Base-by-base conservation (phyloP, 2,113 vertebrate species). In the Clarias batrachus region DNA sequence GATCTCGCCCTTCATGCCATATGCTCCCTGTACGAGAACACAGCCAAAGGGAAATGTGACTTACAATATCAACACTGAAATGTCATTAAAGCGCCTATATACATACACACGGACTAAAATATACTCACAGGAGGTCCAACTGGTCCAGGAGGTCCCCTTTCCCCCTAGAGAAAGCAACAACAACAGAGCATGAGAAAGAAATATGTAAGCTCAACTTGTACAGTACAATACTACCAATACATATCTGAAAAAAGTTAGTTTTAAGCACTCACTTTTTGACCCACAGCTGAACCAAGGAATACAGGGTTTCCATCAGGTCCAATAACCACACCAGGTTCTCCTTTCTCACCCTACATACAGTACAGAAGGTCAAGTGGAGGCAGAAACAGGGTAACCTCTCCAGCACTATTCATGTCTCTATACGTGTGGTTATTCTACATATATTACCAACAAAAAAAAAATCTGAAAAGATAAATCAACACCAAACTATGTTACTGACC, bases 1-100 rank as follows among this genome's bases (percentile, higher is more conserved):
- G 0, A 99, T 97, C 91, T 99, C 98, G 87, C 98, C 98, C 82
- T 99, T 99, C 71, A 91, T 89, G 25, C 97, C 97, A 0, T 91
- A 82, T 0, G 93, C 90, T 66, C 98, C 98, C 98, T 99, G 90
- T 3, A 82, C 14, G 82, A 59, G 48, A 59, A 63, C 48, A 81
- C 66, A 83, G 52, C 41, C 60, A 85, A n/a, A 63, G 56, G 33
- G 7, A 79, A 19, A 54, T 37, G 0, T 19, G 16, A 79, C 48
- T 85, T 84, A 87, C 59, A 19, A 65, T n/a, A 25, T 17, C 23
- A 65, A 66, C 68, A 77, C 0, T 85, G 12, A 33, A 13, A 59
- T 80, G 68, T 84, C 17, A 48, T 71, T 21, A 68, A 79, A 80
- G 25, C 21, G 80, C n/a, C 41, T 41, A 57, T 66, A 66, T 0